These are phyloP conservation scores for Heteromyza rotundicornis DNA, from an alignment of 2,888 invertebrate species.

Conservation along the genomic window DNA sequence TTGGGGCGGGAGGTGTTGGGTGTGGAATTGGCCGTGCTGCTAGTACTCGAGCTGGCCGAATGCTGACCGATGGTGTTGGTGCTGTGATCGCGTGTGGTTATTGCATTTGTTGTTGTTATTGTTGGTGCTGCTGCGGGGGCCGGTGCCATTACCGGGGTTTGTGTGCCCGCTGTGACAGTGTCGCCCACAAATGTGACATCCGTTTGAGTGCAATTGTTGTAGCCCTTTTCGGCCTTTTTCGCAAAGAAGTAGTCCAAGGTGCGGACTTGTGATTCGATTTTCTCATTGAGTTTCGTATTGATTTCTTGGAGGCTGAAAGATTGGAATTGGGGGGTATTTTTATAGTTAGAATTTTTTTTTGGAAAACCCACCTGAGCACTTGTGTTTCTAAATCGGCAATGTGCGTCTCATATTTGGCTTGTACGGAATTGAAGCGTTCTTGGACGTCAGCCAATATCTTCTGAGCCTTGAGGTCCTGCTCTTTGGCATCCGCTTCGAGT, in stretches of 20 bases:
- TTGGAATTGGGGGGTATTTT: not conserved
- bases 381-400: slow-evolving; percentile 78
- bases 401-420: slow-evolving; percentile 76
- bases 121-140: too few relatives aligned
- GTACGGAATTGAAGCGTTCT: slow-evolving; percentile 78
- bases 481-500: slow-evolving; percentile 74
- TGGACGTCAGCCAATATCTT: slow-evolving; percentile 75
- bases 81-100: slow-evolving; percentile 47
- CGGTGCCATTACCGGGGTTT: slow-evolving; percentile 26
- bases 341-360: not conserved
- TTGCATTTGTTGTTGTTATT: too few relatives aligned
- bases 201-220: slow-evolving; percentile 61
- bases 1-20: slow-evolving; percentile 59
- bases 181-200: slow-evolving; percentile 34
- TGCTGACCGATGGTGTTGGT: slow-evolving; percentile 56
- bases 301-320: slow-evolving; percentile 63
- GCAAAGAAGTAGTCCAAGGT: slow-evolving; percentile 56
- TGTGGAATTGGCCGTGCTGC: slow-evolving; percentile 60
- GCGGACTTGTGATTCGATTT: slow-evolving; percentile 63
- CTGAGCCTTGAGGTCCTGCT: slow-evolving; percentile 75
- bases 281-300: slow-evolving; percentile 66
- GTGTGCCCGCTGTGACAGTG: slow-evolving; percentile 32
- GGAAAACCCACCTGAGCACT: slow-evolving; percentile 62
- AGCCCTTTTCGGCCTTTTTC: slow-evolving; percentile 53
- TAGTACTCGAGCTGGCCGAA: slow-evolving; percentile 58